Evolutionary conservation across 2,888 invertebrate genomes (phyloP).

Genomic region (Macrosoma leucophasiata): DNA sequence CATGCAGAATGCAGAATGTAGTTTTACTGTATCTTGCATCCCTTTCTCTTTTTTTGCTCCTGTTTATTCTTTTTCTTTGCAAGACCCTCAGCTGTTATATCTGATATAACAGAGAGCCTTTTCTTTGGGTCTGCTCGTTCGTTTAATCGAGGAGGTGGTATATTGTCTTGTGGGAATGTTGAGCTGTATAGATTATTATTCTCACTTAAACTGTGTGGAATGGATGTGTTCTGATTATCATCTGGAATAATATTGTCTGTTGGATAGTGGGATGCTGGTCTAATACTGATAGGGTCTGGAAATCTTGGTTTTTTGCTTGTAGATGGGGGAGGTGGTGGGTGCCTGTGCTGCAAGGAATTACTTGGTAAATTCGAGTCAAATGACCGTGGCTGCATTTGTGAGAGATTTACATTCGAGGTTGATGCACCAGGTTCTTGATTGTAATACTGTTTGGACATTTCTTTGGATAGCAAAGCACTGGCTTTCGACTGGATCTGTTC

Average conservation of each 20-base stretch:
- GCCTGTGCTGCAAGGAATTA: slow-evolving; percentile 47
- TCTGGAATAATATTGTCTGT: slow-evolving; percentile 41
- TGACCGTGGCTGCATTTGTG: slow-evolving; percentile 46
- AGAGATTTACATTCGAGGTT: slow-evolving; percentile 34
- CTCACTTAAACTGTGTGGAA: slow-evolving; percentile 63
- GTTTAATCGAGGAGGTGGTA: slow-evolving; percentile 25
- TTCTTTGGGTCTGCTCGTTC: slow-evolving; percentile 49
- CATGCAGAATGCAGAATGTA: too few relatives aligned
- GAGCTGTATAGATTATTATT: slow-evolving; percentile 62
- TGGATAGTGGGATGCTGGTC: slow-evolving; percentile 66
- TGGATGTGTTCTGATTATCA: slow-evolving; percentile 33
- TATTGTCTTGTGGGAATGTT: slow-evolving; percentile 48
- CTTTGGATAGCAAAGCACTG: slow-evolving; percentile 61
- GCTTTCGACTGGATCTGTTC: slow-evolving; percentile 67
- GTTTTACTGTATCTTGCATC: slow-evolving; percentile 63
- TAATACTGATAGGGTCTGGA: slow-evolving; percentile 64
- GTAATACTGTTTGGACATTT: slow-evolving; percentile 58
- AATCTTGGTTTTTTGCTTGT: slow-evolving; percentile 64
- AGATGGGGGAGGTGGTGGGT: slow-evolving; percentile 59
- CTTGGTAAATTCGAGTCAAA: slow-evolving; percentile 41
- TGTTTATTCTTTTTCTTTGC: slow-evolving; percentile 64
- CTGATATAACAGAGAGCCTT: slow-evolving; percentile 63
- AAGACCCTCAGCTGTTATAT: slow-evolving; percentile 62
- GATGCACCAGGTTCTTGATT: slow-evolving; percentile 46
- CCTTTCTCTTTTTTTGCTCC: slow-evolving; percentile 59